Base-by-base conservation (phyloP, 53 echinoderm and acorn worm species). In the Mesocentrotus franciscanus region DNA sequence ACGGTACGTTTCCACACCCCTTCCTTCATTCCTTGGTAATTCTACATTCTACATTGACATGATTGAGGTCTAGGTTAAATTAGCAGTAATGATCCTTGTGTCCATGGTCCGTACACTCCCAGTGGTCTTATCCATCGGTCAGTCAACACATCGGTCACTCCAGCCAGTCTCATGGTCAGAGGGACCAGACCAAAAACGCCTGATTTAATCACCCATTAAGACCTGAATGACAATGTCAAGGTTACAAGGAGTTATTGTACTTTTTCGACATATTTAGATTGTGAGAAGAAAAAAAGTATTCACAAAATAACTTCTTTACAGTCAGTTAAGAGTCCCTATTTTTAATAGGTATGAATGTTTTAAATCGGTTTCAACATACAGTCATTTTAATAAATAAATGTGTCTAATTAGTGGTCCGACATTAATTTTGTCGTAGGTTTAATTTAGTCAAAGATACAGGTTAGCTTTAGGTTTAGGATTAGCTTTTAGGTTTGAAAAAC, bases 161-260 rank as follows among this genome's bases (percentile, higher is more conserved):
- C 33, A 30, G 33, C 76, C 76, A 76, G 30, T 76, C 20, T 81
- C 42, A 81, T 81, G 81, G 76, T 81, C 81, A 81, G 18, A 15
- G 18, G 42, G 42, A 36, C 42, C 81, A 81, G 81, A 81, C 81
- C 81, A 33, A 76, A 76, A 76, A 33, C 76, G 76, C 76, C 81
- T 81, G 81, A 39, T 81, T 81, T 81, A 81, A 81, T 81, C 42
- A 81, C 81, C 35, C 36, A 81, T 81, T 81, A 81, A 81, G 81
- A 36, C 42, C 18, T 18, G 10, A 81, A 39, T 81, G 81, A 81
- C 81, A 81, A 81, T 81, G 81, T 81, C 81, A 81, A 42, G 81
- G 81, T 81, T 8, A 39, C 13, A 39, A 39, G 81, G 81, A 81
- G 81, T 29, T 17, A 81, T 81, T 81, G 81, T 81, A 81, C 81